Base-by-base conservation (phyloP, 37 sponge, comb jelly and placozoan species). In the Ianthella basta region DNA sequence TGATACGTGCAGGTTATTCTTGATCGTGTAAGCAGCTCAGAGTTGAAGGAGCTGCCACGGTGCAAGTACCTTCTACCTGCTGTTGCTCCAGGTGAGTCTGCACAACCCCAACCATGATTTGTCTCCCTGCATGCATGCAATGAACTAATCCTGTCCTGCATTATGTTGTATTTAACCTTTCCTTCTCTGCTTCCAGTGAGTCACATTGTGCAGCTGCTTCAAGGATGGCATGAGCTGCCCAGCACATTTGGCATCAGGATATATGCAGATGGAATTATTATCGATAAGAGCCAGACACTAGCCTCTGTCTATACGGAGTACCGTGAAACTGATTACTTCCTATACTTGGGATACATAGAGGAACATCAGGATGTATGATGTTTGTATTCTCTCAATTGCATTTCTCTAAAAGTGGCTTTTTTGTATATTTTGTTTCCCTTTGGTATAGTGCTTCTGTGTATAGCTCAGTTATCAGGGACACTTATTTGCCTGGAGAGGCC, bases 251-350 rank as follows among this genome's bases (percentile, higher is more conserved):
- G 40, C 25, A 75, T 75, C 44, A 75, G 25, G 78, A 75, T 75
- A 39, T 36, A 36, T 75, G 78, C 78, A 19, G 54, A 75, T 75
- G 54, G 54, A 2, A 53, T 36, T 44, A 15, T 50, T 50, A 19
- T 75, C 23, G 54, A 75, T 53, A 38, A 36, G 20, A 50, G 24
- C 1, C 44, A 41, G 54, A 19, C 53, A 14, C 39, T 75, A 5
- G 33, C 78, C 6, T 40, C 78, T 23, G 37, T 75, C 23, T 75
- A 75, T 53, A 75, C 55, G 24, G 78, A 75, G 25, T 75, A 41
- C 25, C 78, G 78, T 41, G 78, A 75, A 75, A 24, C 78, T 40
- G 78, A 75, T 50, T 75, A 75, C 40, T 75, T 75, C 53, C 16
- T 75, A 3, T 75, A 75, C 23, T 75, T 75, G 40, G 40, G 44